A percentile compares a stretch with the other conserved stretches of the same genome.
Conservation (phyloP, 2,113 vertebrate species). For the Prunella fulvescens region DNA sequence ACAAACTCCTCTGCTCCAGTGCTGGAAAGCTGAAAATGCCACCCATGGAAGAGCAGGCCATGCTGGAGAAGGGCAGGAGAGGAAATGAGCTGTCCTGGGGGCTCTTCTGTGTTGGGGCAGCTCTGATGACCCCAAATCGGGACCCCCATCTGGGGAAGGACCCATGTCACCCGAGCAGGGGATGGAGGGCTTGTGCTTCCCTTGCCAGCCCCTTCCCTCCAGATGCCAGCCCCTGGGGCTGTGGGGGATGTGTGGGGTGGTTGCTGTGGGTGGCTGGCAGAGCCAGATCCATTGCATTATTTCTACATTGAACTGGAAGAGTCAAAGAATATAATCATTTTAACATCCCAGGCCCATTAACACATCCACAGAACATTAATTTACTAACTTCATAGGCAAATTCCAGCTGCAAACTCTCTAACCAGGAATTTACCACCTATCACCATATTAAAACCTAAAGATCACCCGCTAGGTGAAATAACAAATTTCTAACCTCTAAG, state of each 20-base stretch:
- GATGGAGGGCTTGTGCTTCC: fast-evolving
- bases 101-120: neutral
- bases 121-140: neutral
- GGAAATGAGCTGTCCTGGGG: neutral
- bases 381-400: neutral
- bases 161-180: fast-evolving
- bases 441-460: neutral
- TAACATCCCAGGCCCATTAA: neutral
- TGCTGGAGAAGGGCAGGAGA: neutral
- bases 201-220: neutral
- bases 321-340: neutral
- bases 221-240: neutral
- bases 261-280: fast-evolving
- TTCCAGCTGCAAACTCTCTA: neutral
- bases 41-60: neutral
- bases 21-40: neutral
- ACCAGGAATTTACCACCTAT: neutral
- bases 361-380: neutral
- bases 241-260: fast-evolving
- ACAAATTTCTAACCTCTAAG: neutral
- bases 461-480: neutral
- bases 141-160: fast-evolving
- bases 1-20: neutral
- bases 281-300: neutral
- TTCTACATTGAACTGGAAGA: neutral